Evolutionary conservation across 2,797 vertebrate species (phyloP).

Genomic region (Fringilla coelebs): DNA sequence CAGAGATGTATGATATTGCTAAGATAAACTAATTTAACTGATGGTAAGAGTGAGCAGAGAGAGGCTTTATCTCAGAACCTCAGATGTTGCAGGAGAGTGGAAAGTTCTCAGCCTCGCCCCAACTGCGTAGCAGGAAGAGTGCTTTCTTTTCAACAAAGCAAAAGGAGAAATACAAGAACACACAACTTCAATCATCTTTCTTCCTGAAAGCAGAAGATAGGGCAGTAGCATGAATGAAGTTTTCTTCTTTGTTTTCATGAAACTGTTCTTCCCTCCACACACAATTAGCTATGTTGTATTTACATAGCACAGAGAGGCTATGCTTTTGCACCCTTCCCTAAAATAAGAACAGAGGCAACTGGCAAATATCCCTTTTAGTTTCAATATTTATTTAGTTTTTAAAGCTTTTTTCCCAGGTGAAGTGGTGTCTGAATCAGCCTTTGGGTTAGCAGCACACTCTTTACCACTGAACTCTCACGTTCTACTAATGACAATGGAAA

Average conservation of each 20-base stretch:
- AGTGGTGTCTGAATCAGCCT: not conserved
- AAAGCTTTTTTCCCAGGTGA: not conserved
- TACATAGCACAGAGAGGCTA: not conserved
- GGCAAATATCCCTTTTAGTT: not conserved
- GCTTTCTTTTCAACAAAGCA: not conserved
- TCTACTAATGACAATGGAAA: not conserved
- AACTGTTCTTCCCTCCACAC: not conserved
- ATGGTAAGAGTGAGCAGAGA: not conserved
- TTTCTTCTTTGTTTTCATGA: not conserved
- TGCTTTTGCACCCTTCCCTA: not conserved
- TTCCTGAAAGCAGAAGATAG: not conserved
- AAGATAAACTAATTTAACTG: not conserved
- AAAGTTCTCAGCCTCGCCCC: not conserved
- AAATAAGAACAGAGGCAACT: not conserved
- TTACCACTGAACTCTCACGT: not conserved
- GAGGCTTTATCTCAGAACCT: not conserved
- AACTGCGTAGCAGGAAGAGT: not conserved
- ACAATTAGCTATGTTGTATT: not conserved
- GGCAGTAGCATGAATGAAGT: not conserved
- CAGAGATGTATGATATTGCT: not conserved
- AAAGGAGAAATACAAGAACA: not conserved
- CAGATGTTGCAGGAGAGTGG: not conserved
- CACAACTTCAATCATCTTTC: not conserved
- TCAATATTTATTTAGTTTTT: not conserved
- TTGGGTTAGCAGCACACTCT: not conserved